These are phyloP conservation scores for Sandelia bainsii DNA, from an alignment of 2,797 vertebrate species.

Conservation along the genomic window DNA sequence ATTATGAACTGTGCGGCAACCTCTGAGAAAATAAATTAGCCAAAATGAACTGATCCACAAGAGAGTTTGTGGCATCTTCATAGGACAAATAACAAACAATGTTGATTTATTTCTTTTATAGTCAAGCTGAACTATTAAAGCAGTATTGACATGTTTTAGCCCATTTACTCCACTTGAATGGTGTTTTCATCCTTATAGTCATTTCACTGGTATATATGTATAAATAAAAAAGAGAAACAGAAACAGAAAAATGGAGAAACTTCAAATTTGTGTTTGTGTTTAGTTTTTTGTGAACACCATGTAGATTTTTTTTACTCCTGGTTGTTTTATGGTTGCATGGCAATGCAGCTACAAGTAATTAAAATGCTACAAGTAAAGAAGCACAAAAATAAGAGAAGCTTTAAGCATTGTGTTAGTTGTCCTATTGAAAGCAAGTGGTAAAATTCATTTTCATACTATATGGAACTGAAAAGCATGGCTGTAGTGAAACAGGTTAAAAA, in stretches of 20 bases:
- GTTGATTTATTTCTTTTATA: not conserved
- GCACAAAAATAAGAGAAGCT: not conserved
- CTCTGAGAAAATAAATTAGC: not conserved
- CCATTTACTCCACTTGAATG: not conserved
- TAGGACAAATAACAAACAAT: conserved; percentile 10
- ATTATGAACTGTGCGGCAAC: not conserved
- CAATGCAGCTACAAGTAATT: not conserved
- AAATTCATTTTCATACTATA: not conserved
- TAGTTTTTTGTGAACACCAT: not conserved
- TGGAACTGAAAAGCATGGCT: not conserved
- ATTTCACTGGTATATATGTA: not conserved
- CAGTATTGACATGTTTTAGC: not conserved
- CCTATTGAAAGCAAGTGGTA: conserved; percentile 3
- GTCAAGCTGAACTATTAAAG: not conserved
- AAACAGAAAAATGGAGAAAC: too few species aligned
- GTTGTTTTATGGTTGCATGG: not conserved
- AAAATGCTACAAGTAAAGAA: not conserved
- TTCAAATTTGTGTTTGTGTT: not conserved
- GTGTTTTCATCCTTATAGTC: not conserved
- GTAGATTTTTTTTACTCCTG: not conserved
- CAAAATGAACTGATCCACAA: not conserved
- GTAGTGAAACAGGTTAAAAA: not conserved
- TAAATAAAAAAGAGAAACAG: not conserved
- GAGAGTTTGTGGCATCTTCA: not conserved
- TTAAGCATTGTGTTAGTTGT: not conserved